Conservation (phyloP, 1,140 invertebrate species). For the Spodoptera frugiperda region DNA sequence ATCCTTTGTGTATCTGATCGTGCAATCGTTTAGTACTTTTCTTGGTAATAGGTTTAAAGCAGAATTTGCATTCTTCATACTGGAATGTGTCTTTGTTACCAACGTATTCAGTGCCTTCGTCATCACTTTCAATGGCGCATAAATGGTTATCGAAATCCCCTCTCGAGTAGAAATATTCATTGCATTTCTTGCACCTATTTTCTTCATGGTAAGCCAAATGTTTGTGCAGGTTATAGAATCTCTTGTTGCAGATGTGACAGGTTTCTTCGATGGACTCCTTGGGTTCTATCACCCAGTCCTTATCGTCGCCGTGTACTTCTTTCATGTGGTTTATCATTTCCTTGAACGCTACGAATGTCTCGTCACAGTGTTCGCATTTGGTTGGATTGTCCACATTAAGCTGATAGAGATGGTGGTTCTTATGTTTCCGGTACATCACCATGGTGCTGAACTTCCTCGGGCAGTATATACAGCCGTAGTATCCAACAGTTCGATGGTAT, state of each 20-base stretch:
- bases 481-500: constrained; percentile 78
- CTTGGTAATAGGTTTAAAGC: constrained; percentile 80
- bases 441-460: constrained; percentile 78
- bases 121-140: constrained; percentile 81
- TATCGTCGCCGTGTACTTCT: constrained; percentile 78
- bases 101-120: constrained; percentile 60
- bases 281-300: constrained; percentile 79
- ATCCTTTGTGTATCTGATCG: constrained; percentile 73
- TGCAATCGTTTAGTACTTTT: constrained; percentile 73
- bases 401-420: constrained; percentile 77
- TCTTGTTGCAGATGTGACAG: constrained; percentile 82
- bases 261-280: constrained; percentile 77
- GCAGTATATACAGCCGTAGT: constrained; percentile 83
- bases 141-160: constrained; percentile 77
- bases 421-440: constrained; percentile 78
- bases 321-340: constrained; percentile 83
- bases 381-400: constrained; percentile 79
- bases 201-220: constrained; percentile 84
- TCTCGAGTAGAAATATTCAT: constrained; percentile 81
- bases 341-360: constrained; percentile 79
- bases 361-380: constrained; percentile 82
- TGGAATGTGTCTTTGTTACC: constrained; percentile 54
- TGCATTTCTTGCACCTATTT: constrained; percentile 83
- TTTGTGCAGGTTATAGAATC: constrained; percentile 79
- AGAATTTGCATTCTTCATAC: constrained; percentile 83